These are phyloP conservation scores for Epicampocera succincta DNA, from an alignment of 2,888 invertebrate species.

Conservation along the genomic window DNA sequence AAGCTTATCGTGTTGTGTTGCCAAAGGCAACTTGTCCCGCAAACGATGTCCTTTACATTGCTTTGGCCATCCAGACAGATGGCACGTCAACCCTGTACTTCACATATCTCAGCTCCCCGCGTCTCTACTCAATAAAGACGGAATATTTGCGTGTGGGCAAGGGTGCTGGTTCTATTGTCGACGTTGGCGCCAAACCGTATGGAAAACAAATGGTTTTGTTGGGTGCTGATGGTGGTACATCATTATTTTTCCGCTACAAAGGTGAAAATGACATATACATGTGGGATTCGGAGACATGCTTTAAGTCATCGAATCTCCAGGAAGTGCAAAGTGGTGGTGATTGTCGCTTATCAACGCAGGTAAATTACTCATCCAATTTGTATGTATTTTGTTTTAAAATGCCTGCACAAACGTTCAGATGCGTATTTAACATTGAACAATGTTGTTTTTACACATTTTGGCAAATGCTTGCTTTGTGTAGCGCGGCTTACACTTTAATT, in stretches of 20 bases:
- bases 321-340: slow-evolving; percentile 84
- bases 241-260: slow-evolving; percentile 85
- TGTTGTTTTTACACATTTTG: no score
- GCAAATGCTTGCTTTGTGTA: no score
- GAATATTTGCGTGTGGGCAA: slow-evolving; percentile 83
- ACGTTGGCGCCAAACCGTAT: slow-evolving; percentile 84
- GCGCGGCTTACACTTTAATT: no score
- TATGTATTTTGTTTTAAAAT: not conserved
- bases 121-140: slow-evolving; percentile 84
- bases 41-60: slow-evolving; percentile 84
- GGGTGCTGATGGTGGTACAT: slow-evolving; percentile 84
- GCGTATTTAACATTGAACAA: no score
- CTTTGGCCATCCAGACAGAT: slow-evolving; percentile 82
- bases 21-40: slow-evolving; percentile 83
- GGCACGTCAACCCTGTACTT: slow-evolving; percentile 83
- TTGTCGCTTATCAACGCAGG: slow-evolving; percentile 85
- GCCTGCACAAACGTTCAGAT: no score
- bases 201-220: slow-evolving; percentile 83
- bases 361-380: slow-evolving; percentile 57
- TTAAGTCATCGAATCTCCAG: slow-evolving; percentile 83
- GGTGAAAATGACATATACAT: slow-evolving; percentile 85
- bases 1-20: slow-evolving; percentile 84
- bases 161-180: slow-evolving; percentile 83
- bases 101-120: slow-evolving; percentile 84
- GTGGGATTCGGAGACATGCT: slow-evolving; percentile 85